These are phyloP conservation scores for Metaphire vulgaris DNA, from an alignment of 1,140 invertebrate species.

Conservation along the genomic window DNA sequence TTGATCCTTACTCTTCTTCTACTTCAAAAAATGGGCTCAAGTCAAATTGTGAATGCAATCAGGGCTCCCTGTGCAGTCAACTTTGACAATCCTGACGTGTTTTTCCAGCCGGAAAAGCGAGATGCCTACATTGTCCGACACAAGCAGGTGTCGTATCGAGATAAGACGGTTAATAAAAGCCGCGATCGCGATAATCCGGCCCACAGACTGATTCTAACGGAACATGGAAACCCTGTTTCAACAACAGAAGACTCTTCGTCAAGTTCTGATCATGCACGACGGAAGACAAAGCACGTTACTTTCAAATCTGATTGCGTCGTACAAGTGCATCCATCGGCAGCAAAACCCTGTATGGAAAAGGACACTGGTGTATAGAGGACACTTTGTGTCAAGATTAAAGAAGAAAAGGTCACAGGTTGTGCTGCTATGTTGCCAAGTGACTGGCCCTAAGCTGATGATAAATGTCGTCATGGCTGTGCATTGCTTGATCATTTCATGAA, in stretches of 20 bases:
- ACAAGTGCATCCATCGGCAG: not conserved
- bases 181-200: no score
- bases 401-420: no score
- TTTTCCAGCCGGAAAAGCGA: conserved; percentile 28
- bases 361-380: not conserved
- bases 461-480: no score
- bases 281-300: not conserved
- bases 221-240: not conserved
- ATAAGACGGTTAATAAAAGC: not conserved
- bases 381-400: no score
- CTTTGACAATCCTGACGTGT: conserved; percentile 21
- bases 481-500: no score
- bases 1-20: conserved; percentile 18
- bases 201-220: not conserved
- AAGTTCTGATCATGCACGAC: not conserved
- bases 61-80: conserved; percentile 3
- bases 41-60: conserved; percentile 9
- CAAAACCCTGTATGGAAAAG: not conserved
- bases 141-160: not conserved
- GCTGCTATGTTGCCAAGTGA: no score
- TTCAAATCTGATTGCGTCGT: not conserved
- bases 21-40: conserved; percentile 19
- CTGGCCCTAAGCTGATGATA: no score
- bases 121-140: conserved; percentile 26
- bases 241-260: not conserved